A percentile compares a stretch with the other conserved stretches of the same genome.
Evolutionary conservation across 2,113 vertebrate genomes (phyloP).

Genomic region (Oplegnathus fasciatus): DNA sequence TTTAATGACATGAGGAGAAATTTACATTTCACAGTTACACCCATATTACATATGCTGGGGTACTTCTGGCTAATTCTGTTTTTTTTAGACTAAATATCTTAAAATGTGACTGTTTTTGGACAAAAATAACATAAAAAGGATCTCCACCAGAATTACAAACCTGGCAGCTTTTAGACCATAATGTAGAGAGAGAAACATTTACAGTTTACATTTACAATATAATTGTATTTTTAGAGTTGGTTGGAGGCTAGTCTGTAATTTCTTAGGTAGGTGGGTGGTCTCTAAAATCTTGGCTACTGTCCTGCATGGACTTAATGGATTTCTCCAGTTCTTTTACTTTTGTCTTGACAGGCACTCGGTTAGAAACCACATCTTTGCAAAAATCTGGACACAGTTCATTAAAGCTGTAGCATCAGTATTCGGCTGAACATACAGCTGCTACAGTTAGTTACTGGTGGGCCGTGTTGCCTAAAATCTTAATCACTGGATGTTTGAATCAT

Average conservation of each 20-base stretch:
- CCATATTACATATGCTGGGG: background rate
- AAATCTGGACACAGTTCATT: no score
- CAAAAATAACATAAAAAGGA: background rate
- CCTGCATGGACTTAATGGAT: background rate
- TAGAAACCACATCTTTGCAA: slow-evolving; percentile 5
- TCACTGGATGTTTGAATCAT: background rate
- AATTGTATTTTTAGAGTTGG: no score
- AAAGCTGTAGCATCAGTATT: no score
- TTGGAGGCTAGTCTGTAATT: no score
- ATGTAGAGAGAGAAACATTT: no score
- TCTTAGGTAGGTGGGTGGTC: background rate
- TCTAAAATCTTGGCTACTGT: background rate
- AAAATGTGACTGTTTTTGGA: background rate
- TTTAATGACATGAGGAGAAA: background rate
- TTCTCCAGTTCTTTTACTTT: background rate
- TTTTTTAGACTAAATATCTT: background rate
- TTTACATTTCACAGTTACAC: background rate
- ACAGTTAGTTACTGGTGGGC: background rate
- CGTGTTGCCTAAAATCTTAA: no score
- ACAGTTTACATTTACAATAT: no score
- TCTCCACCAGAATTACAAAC: background rate
- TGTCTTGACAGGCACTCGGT: background rate
- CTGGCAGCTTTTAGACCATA: background rate
- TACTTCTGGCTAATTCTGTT: background rate
- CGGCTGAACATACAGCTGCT: no score